A percentile compares a stretch with the other conserved stretches of the same genome.
These are phyloP conservation scores for Pseudobourletiella spinata DNA, from an alignment of 1,140 invertebrate genomes.

Conservation along the genomic window DNA sequence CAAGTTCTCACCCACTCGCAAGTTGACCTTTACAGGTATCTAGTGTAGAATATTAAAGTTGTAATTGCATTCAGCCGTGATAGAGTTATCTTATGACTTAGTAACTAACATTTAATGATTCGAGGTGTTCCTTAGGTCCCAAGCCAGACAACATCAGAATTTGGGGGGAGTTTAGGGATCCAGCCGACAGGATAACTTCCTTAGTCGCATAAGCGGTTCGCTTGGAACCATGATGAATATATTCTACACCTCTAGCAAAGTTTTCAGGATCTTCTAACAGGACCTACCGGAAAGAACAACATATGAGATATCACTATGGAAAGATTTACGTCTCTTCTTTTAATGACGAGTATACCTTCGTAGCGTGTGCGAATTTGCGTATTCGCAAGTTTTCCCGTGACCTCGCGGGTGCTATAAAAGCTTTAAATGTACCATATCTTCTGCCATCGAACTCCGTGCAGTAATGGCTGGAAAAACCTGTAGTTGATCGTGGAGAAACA, in stretches of 20 bases:
- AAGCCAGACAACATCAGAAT: slow-evolving; percentile 21
- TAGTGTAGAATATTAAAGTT: slow-evolving; percentile 30
- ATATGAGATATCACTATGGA: background rate
- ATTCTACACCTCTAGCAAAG: slow-evolving; percentile 13
- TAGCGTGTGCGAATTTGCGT: background rate
- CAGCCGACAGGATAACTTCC: slow-evolving; percentile 17
- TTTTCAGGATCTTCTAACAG: slow-evolving; percentile 8
- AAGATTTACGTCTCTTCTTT: background rate
- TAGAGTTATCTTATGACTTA: background rate
- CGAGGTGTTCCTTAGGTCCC: slow-evolving; percentile 14
- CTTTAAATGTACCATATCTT: background rate
- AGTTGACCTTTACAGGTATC: slow-evolving; percentile 46
- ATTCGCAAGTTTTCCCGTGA: background rate
- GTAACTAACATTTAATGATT: slow-evolving; percentile 9
- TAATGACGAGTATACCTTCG: background rate
- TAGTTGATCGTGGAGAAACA: too few relatives aligned
- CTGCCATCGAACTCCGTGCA: background rate
- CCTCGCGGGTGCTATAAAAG: background rate
- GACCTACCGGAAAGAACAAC: background rate
- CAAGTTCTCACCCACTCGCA: slow-evolving; percentile 58
- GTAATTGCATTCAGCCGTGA: background rate
- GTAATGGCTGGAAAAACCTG: too few relatives aligned
- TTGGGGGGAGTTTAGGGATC: slow-evolving; percentile 7
- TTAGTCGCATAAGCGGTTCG: slow-evolving; percentile 8
- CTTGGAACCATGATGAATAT: slow-evolving; percentile 9